Percentiles rank a stretch among this genome's conserved stretches.
Conservation (phyloP, 2,797 vertebrate species). For the Spondyliosoma cantharus region DNA sequence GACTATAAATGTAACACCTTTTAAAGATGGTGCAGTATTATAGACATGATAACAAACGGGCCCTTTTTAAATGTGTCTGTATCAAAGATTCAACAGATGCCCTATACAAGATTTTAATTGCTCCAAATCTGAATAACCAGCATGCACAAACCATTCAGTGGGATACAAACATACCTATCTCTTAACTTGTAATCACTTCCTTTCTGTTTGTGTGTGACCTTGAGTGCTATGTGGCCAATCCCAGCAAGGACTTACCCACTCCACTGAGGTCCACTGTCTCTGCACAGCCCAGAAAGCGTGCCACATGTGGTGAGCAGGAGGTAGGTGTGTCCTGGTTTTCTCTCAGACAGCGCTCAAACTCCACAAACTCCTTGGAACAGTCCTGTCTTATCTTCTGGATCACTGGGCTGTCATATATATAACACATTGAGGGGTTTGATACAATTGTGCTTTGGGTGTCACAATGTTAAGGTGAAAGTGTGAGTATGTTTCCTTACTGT, state of each 20-base stretch:
- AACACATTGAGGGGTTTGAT: conserved; percentile 6
- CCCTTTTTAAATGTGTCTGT: no score
- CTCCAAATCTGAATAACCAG: conserved; percentile 9
- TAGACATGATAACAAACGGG: no score
- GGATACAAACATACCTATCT: not conserved
- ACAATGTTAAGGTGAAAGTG: not conserved
- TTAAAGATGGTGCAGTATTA: no score
- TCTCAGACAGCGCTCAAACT: conserved; percentile 90
- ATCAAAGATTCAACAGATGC: not conserved
- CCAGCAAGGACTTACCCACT: conserved; percentile 70
- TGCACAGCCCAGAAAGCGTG: conserved; percentile 89
- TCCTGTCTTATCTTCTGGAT: conserved; percentile 90
- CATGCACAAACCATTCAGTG: not conserved
- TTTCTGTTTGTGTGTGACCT: conserved; percentile 5
- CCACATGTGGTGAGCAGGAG: conserved; percentile 86
- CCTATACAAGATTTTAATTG: not conserved
- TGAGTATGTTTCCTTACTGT: conserved; percentile 80
- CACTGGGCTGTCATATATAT: conserved; percentile 84
- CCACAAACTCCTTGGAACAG: conserved; percentile 87
- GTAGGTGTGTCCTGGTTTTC: conserved; percentile 83
- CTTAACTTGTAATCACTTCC: not conserved
- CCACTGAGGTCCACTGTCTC: conserved; percentile 86
- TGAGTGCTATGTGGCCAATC: conserved; percentile 1
- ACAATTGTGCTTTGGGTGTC: not conserved
- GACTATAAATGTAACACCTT: not conserved